Evolutionary conservation across 2,797 vertebrate genomes (phyloP).

Genomic region (Brachyalestes nurse): DNA sequence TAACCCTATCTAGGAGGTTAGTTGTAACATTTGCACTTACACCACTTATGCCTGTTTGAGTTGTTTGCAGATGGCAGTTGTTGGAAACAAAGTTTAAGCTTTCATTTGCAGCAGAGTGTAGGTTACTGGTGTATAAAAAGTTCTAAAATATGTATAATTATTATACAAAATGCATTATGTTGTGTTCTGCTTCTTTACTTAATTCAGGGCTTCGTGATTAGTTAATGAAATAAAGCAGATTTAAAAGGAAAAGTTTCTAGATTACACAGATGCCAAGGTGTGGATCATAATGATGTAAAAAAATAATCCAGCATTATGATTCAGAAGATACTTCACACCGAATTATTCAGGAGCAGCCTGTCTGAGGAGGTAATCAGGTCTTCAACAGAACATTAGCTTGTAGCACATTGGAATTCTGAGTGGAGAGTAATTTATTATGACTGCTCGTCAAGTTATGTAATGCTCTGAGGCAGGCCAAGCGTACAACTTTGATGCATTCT

Average conservation of each 20-base stretch:
- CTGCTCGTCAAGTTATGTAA: constrained; percentile 44
- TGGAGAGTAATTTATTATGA: constrained; percentile 44
- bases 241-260: neutral
- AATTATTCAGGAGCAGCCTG: constrained; percentile 12
- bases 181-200: neutral
- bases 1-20: too few relatives aligned
- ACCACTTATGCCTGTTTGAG: too few relatives aligned
- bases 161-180: too few relatives aligned
- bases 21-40: too few relatives aligned
- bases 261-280: neutral
- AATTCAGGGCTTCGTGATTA: neutral
- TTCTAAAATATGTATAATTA: too few relatives aligned
- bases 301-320: constrained; percentile 7
- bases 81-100: too few relatives aligned
- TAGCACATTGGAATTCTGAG: constrained; percentile 33
- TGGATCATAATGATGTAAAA: neutral
- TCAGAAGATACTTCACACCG: neutral
- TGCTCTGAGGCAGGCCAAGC: constrained; percentile 34
- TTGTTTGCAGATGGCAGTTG: too few relatives aligned
- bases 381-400: constrained; percentile 31
- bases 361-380: constrained; percentile 40
- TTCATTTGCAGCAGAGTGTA: too few relatives aligned
- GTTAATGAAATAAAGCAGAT: too few relatives aligned
- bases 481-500: constrained; percentile 47
- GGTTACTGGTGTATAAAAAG: too few relatives aligned